Percentiles rank a stretch among this genome's conserved stretches.
Evolutionary conservation across 2,113 vertebrate genomes (phyloP).

Genomic region (Poicephalus gulielmi): DNA sequence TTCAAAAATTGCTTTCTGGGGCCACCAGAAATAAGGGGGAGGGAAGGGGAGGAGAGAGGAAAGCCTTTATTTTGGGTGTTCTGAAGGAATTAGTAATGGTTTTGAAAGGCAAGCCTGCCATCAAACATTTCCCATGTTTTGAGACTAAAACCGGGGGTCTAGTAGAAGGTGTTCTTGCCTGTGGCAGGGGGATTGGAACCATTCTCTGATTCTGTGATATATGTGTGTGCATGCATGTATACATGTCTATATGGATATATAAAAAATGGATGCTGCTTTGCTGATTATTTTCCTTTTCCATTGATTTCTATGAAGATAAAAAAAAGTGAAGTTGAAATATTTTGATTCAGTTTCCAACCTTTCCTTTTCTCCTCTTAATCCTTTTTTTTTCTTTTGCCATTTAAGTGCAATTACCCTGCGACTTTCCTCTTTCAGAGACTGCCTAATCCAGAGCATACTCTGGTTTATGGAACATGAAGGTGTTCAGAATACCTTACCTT

Average conservation of each 20-base stretch:
- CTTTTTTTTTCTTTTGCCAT: background rate
- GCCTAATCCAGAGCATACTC: background rate
- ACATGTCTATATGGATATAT: background rate
- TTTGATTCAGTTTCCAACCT: background rate
- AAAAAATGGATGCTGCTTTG: background rate
- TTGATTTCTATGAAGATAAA: background rate
- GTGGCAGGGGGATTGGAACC: background rate
- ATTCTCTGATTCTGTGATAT: background rate
- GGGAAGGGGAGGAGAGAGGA: fast-evolving
- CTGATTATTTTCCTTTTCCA: background rate
- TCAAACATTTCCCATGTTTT: background rate
- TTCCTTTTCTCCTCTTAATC: background rate
- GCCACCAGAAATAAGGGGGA: background rate
- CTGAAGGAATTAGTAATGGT: background rate
- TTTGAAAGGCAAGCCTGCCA: background rate
- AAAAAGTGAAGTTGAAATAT: background rate
- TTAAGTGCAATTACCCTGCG: background rate
- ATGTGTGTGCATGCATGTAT: fast-evolving
- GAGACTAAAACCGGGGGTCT: background rate
- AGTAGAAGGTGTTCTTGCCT: background rate
- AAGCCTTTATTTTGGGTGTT: background rate
- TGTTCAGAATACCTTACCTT: background rate
- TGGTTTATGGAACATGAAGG: background rate
- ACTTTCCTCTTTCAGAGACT: background rate
- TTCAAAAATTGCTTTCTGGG: background rate